Evolutionary conservation across 2,797 vertebrate species (phyloP), one percentile per base, ranked within the genome.

Genomic region (Alosa sapidissima): DNA sequence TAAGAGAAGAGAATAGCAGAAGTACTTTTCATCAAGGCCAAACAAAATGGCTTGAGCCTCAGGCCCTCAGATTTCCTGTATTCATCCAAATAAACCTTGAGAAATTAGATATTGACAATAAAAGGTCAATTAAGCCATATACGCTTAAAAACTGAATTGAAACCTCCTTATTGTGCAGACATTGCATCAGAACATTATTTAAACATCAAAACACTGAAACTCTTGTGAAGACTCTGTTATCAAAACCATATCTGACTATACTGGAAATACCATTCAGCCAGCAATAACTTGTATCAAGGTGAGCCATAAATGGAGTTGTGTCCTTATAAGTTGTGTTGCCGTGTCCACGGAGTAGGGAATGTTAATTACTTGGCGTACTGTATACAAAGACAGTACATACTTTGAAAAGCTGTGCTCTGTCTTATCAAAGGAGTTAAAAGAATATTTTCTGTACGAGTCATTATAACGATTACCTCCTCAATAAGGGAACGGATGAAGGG

Each of bases 311-410:
- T 75, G 3, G 3, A 75, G 36, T 41, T 13, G 11, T 75, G 68
- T 75, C 14, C 68, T 45, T 14, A 16, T 75, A 45, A 41, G 68
- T 41, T 41, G 33, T 75, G 68, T 33, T 13, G 36, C 28, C 36
- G 62, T 33, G 33, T 60, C n/a, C 55, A 28, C 8, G n/a, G 16
- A 24, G 28, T n/a, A 65, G 33, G 5, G 16, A 10, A 41, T 75
- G 68, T 75, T 75, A 75, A 75, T 75, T 75, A 75, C 68, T 75
- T 11, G 49, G 49, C 51, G 55, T 21, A 21, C 55, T 21, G 19
- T 21, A 58, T 3, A n/a, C 6, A 11, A 65, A 65, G 60, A 65
- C n/a, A 65, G 24, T n/a, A 65, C 16, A 41, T 33, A 19, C 68
- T 75, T 41, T 75, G 33, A 75, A 14, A 41, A 75, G 68, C 36